Base-by-base conservation (phyloP, 2,797 vertebrate genomes). In the Phataginus tetradactyla region DNA sequence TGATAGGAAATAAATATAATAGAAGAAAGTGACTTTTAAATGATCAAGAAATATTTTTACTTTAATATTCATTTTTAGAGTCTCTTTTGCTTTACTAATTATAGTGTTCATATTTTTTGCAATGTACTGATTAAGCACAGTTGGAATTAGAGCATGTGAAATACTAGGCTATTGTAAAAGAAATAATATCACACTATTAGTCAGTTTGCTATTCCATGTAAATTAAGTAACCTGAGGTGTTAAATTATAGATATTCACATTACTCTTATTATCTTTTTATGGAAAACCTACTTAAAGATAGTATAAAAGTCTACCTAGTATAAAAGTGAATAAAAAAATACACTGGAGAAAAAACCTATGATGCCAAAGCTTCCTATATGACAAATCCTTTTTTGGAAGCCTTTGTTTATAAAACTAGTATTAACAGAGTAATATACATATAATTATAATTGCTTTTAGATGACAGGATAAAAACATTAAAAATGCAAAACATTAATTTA, bases 251-350 rank as follows among this genome's bases (percentile, higher is more conserved):
- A 90, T 85, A 93, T 74, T 95, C 66, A 78, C 63, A 88, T 95
- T 95, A 94, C 51, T n/a, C 95, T 93, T 94, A 72, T 90, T 94
- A 74, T 90, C 4, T 42, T 92, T 71, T 97, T 94, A 89, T 95
- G 37, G 11, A 71, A 92, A 97, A 68, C 68, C 61, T 93, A 64
- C 29, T 92, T 92, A 89, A 95, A 88, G 45, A n/a, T 77, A 94
- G 39, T 88, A 37, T 92, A 80, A 91, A 97, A 96, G 68, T 83
- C 27, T 79, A 55, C 18, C 11, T 91, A 23, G 32, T 80, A 45
- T 42, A 83, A 89, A 92, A 77, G 15, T 53, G 23, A 95, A 86
- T 94, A 94, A 95, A 94, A 92, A 84, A 74, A 55, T 14, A 0
- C 64, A 21, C 14, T 74, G 63, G 0, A 66, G 20, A 90, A 96